Conservation (phyloP, 1,140 invertebrate genomes). For the Drosophila azteca region DNA sequence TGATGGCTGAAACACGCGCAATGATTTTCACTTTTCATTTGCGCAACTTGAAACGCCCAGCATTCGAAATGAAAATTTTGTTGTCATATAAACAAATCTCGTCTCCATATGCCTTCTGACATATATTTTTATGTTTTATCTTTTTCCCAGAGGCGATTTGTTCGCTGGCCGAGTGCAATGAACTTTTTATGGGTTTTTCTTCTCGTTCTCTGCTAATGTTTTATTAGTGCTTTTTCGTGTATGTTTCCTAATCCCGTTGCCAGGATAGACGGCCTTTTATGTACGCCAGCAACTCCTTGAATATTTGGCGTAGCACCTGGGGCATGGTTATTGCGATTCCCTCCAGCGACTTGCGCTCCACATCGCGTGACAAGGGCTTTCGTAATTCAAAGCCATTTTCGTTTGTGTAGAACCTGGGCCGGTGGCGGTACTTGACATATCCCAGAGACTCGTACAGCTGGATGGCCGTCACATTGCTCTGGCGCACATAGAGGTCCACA, state of each 20-base stretch:
- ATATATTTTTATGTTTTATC: constrained; percentile 52
- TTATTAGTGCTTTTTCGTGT: not conserved
- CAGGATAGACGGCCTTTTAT: not conserved
- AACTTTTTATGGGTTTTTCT: constrained; percentile 52
- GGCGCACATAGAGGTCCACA: constrained; percentile 47
- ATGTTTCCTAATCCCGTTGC: not conserved
- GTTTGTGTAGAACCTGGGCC: constrained; percentile 31
- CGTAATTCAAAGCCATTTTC: constrained; percentile 62
- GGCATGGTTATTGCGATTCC: not conserved
- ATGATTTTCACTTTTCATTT: constrained; percentile 37
- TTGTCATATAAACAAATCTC: constrained; percentile 49
- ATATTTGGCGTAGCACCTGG: not conserved
- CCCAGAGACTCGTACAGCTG: constrained; percentile 46
- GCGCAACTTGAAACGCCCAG: constrained; percentile 55
- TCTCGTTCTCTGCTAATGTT: not conserved
- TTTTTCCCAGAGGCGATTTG: constrained; percentile 43
- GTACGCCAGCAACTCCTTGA: constrained; percentile 7
- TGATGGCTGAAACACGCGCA: constrained; percentile 54
- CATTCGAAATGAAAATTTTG: constrained; percentile 56
- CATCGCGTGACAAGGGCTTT: constrained; percentile 35
- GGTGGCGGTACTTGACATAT: constrained; percentile 29
- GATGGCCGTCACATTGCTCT: constrained; percentile 31
- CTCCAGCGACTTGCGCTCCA: constrained; percentile 17
- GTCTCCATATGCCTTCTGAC: constrained; percentile 49
- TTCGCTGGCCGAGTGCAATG: constrained; percentile 58